Conservation (phyloP, 2,888 invertebrate species). For the Pollenia amentaria region DNA sequence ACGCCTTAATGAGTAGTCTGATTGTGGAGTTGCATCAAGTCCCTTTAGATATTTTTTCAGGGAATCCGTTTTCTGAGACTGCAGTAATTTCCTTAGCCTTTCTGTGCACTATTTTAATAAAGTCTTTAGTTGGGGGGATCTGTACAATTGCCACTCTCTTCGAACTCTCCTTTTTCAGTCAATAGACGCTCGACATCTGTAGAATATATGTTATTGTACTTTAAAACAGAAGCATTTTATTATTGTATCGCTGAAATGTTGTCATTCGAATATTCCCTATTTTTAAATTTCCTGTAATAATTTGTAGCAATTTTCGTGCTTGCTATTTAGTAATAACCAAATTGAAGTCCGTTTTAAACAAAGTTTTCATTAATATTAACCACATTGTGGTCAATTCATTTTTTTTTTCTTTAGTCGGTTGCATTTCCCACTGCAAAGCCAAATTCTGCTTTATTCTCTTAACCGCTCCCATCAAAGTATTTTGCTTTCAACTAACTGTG, state of each 20-base stretch:
- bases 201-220: too few relatives aligned
- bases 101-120: too few relatives aligned
- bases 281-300: background rate
- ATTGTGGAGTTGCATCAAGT: too few relatives aligned
- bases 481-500: background rate
- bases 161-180: too few relatives aligned
- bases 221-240: background rate
- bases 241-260: background rate
- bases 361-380: conserved; percentile 55
- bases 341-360: conserved; percentile 16
- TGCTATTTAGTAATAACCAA: conserved; percentile 25
- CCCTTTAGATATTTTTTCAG: too few relatives aligned
- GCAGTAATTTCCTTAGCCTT: too few relatives aligned
- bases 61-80: too few relatives aligned
- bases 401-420: background rate
- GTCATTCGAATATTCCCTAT: conserved; percentile 3
- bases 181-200: too few relatives aligned
- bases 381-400: conserved; percentile 37
- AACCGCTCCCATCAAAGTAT: background rate
- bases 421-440: background rate
- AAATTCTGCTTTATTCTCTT: background rate
- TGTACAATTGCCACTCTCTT: too few relatives aligned
- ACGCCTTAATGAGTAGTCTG: too few relatives aligned
- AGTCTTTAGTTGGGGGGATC: too few relatives aligned
- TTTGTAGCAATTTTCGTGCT: background rate